These are phyloP conservation scores for Otocyon megalotis DNA, from an alignment of 2,113 vertebrate genomes.

Conservation along the genomic window DNA sequence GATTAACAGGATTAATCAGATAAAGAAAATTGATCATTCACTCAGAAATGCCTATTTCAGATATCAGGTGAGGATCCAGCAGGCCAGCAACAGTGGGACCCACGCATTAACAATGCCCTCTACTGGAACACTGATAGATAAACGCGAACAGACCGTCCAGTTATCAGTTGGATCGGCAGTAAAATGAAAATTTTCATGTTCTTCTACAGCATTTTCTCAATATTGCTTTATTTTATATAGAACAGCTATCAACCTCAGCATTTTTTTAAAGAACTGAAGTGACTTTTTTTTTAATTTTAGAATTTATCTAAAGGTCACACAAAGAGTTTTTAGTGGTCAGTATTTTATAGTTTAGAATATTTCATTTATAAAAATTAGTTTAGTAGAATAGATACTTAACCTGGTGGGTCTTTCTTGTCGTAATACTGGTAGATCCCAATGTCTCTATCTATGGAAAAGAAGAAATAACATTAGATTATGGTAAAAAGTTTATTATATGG, in stretches of 20 bases:
- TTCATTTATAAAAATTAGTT: conserved; percentile 66
- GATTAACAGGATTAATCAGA: conserved; percentile 96
- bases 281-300: conserved; percentile 54
- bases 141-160: conserved; percentile 50
- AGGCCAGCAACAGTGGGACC: conserved; percentile 71
- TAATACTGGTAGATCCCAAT: conserved; percentile 95
- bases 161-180: conserved; percentile 61
- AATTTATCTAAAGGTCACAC: conserved; percentile 54
- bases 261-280: conserved; percentile 54
- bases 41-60: conserved; percentile 86
- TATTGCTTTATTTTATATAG: conserved; percentile 57
- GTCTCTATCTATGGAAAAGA: conserved; percentile 92
- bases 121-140: conserved; percentile 88
- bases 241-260: conserved; percentile 49
- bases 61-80: conserved; percentile 86
- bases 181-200: conserved; percentile 65
- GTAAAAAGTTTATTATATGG: conserved; percentile 50
- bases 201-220: conserved; percentile 56
- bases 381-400: conserved; percentile 87
- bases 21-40: conserved; percentile 90
- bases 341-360: conserved; percentile 44
- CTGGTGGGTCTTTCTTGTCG: conserved; percentile 94
- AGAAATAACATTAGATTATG: conserved; percentile 76
- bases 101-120: conserved; percentile 92
- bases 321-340: conserved; percentile 48